Percentiles rank a stretch among this genome's conserved stretches.
Evolutionary conservation across 2,888 invertebrate genomes (phyloP).

Genomic region (Panzeria rudis): DNA sequence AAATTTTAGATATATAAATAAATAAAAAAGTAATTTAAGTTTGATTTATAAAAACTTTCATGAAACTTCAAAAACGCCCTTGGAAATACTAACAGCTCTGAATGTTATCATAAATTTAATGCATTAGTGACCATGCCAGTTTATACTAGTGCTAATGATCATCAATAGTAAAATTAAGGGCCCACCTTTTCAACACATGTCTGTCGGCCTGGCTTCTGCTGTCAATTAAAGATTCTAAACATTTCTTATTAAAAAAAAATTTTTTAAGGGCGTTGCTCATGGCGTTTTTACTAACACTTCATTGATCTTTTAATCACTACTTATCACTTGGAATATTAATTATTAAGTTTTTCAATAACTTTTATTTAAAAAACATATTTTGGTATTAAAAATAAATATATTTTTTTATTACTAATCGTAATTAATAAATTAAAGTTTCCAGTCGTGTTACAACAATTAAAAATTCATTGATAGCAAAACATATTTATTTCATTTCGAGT

Average conservation of each 20-base stretch:
- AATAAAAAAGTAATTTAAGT: no score
- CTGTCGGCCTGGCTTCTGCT: not conserved
- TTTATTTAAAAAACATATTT: not conserved
- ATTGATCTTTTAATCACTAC: conserved; percentile 5
- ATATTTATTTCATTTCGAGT: not conserved
- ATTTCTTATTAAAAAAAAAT: conserved; percentile 28
- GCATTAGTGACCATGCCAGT: not conserved
- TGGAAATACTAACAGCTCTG: not conserved
- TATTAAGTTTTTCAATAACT: not conserved
- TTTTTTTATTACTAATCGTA: not conserved
- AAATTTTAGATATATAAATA: no score
- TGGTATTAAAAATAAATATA: not conserved
- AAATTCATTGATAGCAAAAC: conserved; percentile 41
- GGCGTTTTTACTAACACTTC: not conserved
- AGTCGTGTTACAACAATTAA: conserved; percentile 54
- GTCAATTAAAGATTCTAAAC: conserved; percentile 32
- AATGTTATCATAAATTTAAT: conserved; percentile 18
- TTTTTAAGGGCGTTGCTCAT: conserved; percentile 31
- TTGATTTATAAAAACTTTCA: no score
- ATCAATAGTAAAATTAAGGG: conserved; percentile 1
- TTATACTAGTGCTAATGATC: not conserved
- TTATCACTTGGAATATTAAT: conserved; percentile 11
- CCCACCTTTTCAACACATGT: conserved; percentile 17
- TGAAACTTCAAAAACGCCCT: not conserved
- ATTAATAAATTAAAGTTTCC: conserved; percentile 42